Conservation (phyloP, 1,140 invertebrate genomes). For the Pseudomyrmex cubaensis region DNA sequence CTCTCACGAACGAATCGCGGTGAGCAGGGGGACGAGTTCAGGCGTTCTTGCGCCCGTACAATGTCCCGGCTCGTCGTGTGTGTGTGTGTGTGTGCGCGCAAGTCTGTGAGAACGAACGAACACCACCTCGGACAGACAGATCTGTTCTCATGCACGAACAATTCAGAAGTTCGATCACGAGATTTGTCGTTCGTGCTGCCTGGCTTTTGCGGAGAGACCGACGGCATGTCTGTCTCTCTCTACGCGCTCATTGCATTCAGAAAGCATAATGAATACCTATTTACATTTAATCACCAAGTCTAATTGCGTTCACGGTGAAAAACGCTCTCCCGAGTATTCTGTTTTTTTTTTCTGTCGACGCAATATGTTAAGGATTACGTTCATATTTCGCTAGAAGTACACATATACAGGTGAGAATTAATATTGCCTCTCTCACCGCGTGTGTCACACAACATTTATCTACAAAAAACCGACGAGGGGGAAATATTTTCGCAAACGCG, state of each 20-base stretch:
- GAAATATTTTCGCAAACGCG: slow-evolving; percentile 50
- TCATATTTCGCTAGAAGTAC: slow-evolving; percentile 4
- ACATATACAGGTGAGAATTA: slow-evolving; percentile 13
- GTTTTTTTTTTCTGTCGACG: slow-evolving; percentile 14
- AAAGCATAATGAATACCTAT: slow-evolving; percentile 17
- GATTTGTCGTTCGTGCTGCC: slow-evolving; percentile 37
- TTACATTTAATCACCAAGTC: slow-evolving; percentile 28
- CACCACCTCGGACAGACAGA: background rate
- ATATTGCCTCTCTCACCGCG: slow-evolving; percentile 12
- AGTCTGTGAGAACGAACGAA: slow-evolving; percentile 36
- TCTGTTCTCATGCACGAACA: slow-evolving; percentile 52
- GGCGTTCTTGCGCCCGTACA: slow-evolving; percentile 51
- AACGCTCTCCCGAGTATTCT: background rate
- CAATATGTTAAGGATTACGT: slow-evolving; percentile 30
- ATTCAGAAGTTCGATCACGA: slow-evolving; percentile 45
- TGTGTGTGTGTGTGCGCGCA: slow-evolving; percentile 4
- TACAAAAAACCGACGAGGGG: slow-evolving; percentile 19
- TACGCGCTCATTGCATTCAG: background rate
- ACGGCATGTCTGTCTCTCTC: slow-evolving; percentile 8
- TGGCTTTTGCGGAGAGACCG: background rate
- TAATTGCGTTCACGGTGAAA: background rate
- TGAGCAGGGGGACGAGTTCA: slow-evolving; percentile 12
- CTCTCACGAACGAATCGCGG: slow-evolving; percentile 35
- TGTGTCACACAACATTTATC: slow-evolving; percentile 43
- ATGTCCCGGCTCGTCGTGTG: slow-evolving; percentile 58